Evolutionary conservation across 2,113 vertebrate genomes (phyloP), one percentile per base, ranked within the genome.

Genomic region (Arothron firmamentum): DNA sequence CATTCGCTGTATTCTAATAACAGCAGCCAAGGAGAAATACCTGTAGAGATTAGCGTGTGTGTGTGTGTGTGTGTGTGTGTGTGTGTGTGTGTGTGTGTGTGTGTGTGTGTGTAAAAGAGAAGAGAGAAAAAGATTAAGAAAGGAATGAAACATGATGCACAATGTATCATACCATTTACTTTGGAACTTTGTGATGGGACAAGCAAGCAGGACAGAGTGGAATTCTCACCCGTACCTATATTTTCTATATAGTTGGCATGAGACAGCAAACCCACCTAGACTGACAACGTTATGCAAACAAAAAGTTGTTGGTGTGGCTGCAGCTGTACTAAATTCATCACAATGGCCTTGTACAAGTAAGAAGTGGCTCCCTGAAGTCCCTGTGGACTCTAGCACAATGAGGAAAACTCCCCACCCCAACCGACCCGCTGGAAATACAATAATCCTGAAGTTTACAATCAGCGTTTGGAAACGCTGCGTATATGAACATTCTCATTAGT

Each of bases 1-100:
- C 91, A 93, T 84, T 72, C 84, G 90, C 89, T 77, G 92, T 87
- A 82, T 91, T 93, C 90, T 87, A 75, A 91, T 91, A 92, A 92
- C 88, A 88, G 87, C 85, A 89, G 88, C 85, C 64, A 72, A 82
- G 79, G 83, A 92, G 88, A 92, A 91, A 92, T 92, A 92, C 91
- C 91, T 92, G 90, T 90, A 91, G 90, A 92, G 91, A 92, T 92
- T 92, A 92, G 84, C 59, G 82, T 59, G 78, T 67, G 74, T 56
- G 67, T 61, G 47, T 28, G 56, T 31, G 60, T 48, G 67, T 51
- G 66, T 56, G 66, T 46, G 81, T 61, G 75, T 23, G 70, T 56
- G 66, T 56, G 66, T 46, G 81, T 61, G 82, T 59, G 78, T 67
- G 74, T 56, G 67, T 61, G 47, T 28, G 56, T 31, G 60, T 48